Conservation (phyloP, 2,113 vertebrate genomes). For the Burhinus bistriatus region DNA sequence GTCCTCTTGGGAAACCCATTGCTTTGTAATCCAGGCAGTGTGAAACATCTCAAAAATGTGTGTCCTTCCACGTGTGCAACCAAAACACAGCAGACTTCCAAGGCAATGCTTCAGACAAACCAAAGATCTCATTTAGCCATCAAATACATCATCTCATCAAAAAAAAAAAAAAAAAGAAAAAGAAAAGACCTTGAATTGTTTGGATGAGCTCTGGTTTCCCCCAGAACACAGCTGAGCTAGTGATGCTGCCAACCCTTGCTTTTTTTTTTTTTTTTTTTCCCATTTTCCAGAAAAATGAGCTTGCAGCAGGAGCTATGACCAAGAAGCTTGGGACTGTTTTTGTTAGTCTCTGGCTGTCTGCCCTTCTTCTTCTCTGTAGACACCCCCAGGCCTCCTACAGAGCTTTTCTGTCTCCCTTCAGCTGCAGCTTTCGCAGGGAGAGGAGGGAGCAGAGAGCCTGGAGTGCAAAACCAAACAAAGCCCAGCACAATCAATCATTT, state of each 20-base stretch:
- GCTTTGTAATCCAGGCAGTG: background rate
- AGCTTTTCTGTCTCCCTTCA: constrained; percentile 37
- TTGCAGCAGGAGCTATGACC: background rate
- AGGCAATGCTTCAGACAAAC: background rate
- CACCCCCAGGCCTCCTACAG: background rate
- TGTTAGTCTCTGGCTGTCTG: background rate
- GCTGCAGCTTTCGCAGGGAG: background rate
- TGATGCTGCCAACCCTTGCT: background rate
- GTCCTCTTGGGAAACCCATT: background rate
- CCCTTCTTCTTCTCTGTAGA: constrained; percentile 2
- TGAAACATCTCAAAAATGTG: background rate
- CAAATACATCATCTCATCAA: background rate
- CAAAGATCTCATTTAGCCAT: background rate
- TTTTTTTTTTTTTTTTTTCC: background rate
- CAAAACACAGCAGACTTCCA: background rate
- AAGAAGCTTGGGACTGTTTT: background rate
- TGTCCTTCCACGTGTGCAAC: background rate
- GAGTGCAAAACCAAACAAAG: background rate
- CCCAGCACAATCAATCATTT: background rate
- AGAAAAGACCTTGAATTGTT: background rate
- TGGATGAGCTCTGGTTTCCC: background rate
- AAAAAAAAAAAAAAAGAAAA: background rate
- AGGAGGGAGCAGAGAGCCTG: background rate
- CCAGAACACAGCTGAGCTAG: constrained; percentile 14
- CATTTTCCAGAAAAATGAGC: background rate